Evolutionary conservation across 2,113 vertebrate species (phyloP), one percentile per base, ranked within the genome.

Genomic region (Trinectes maculatus): DNA sequence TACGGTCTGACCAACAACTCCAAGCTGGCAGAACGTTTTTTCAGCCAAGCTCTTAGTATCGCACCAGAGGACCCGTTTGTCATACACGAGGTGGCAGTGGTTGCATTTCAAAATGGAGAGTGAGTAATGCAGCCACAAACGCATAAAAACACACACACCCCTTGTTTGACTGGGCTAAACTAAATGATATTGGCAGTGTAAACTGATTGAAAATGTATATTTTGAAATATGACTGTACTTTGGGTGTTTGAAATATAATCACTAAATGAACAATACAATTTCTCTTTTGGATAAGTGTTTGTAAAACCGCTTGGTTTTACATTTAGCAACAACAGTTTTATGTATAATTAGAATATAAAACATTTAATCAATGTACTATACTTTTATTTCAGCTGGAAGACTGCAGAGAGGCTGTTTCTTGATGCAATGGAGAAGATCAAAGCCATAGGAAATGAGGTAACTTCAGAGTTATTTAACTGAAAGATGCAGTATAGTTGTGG

Each of bases 1-100:
- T 99, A 99, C 36, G 98, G 97, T 54, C 93, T 99, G 80, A 99
- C 98, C 75, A 99, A 99, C 91, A 99, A 99, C 87, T 98, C 98
- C 22, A 99, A 98, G 85, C 82, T 99, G 77, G 98, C 98, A 0
- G 98, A 99, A 65, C 94, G 96, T 6, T 99, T 99, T 92, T 99
- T 99, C 85, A 97, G 97, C 87, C 97, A 99, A 69, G 98, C 98
- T 58, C 91, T 99, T 13, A 97, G 96, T 71, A 95, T 99, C n/a
- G 98, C 98, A 12, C 98, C 97, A 2, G 98, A 99, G 86, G 98
- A 99, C 74, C 98, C 98, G 1, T 99, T 99, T 62, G 96, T 98
- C 70, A 98, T 99, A 85, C 98, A 99, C 8, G 98, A 99, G 89
- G 95, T 99, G 71, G 98, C 96, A 0, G 98, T 99, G 68, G 97